Base-by-base conservation (phyloP, 2,888 invertebrate species). In the Eurois occulta region DNA sequence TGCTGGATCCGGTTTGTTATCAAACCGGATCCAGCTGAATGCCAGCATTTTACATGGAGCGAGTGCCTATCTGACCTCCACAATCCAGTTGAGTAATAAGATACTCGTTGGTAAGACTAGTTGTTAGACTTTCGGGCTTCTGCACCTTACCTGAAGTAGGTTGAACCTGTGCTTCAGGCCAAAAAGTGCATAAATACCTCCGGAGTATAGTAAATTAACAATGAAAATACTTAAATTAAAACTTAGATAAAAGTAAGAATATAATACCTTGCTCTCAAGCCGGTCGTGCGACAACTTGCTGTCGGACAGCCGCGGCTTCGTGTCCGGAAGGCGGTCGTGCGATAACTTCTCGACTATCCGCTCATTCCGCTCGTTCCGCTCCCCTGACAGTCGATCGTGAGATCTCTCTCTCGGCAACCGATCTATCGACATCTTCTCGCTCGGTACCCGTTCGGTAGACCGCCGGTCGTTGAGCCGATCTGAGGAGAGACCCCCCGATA, bases 251-350 rank as follows among this genome's bases (percentile, higher is more conserved):
- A 65, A 65, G 8, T n/a, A n/a, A 41, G 16, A 41, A 28, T 41
- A 28, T 65, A n/a, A n/a, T 65, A 65, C 65, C 65, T 65, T 65
- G 65, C 90, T 91, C 24, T 91, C 91, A 28, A 91, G 80, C 66
- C 92, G 86, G 10, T 92, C 92, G 52, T 91, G 83, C 43, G 88
- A 77, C 83, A 91, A 68, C 85, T 94, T 94, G 73, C 93, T 94
- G 41, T 91, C 92, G 4, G 92, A 86, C 77, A 94, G 41, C 69
- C 94, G 89, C 16, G 91, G 91, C 72, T 90, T 90, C 16, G 77
- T 70, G 35, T 90, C 90, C 0, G 86, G 68, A 43, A 89, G 78
- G 28, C 90, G 86, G 11, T 88, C 90, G 75, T 88, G 88, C 43
- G 86, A 72, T 11, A 82, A 41, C 69, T 87, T 87, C 67, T 86